A percentile compares a stretch with the other conserved stretches of the same genome.
Evolutionary conservation across 1,140 invertebrate genomes (phyloP).

Genomic region (Ectropis grisescens): DNA sequence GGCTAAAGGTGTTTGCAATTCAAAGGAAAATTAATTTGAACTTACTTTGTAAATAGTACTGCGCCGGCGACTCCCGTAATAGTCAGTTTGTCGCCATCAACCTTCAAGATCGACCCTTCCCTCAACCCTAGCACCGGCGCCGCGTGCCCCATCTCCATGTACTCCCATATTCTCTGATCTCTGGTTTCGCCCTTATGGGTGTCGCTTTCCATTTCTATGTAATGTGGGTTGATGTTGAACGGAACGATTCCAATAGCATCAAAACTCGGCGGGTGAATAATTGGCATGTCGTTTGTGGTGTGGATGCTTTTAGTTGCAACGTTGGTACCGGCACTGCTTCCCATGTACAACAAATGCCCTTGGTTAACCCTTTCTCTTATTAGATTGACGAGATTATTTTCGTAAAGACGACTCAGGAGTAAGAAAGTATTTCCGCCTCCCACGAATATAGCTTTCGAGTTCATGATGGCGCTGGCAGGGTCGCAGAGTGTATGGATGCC

Average conservation of each 20-base stretch:
- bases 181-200: slow-evolving; percentile 84
- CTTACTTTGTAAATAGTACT: slow-evolving; percentile 77
- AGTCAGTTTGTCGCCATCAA: slow-evolving; percentile 72
- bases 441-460: slow-evolving; percentile 80
- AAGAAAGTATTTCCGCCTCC: slow-evolving; percentile 87
- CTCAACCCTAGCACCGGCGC: slow-evolving; percentile 77
- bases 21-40: no score
- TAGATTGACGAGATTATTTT: slow-evolving; percentile 74
- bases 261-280: slow-evolving; percentile 82
- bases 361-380: slow-evolving; percentile 75
- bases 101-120: slow-evolving; percentile 78
- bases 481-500: slow-evolving; percentile 75
- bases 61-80: slow-evolving; percentile 75
- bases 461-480: slow-evolving; percentile 70
- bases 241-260: slow-evolving; percentile 80
- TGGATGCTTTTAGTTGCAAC: slow-evolving; percentile 83
- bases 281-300: slow-evolving; percentile 91
- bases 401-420: slow-evolving; percentile 79
- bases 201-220: slow-evolving; percentile 75
- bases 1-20: no score
- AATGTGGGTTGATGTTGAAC: slow-evolving; percentile 91
- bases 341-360: slow-evolving; percentile 81
- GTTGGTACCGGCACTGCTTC: slow-evolving; percentile 87
- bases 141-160: slow-evolving; percentile 70
- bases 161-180: slow-evolving; percentile 79